phyloP scores from a whole-genome alignment of 64 coral and sea anemone species.

The Acropora tenuis region DNA sequence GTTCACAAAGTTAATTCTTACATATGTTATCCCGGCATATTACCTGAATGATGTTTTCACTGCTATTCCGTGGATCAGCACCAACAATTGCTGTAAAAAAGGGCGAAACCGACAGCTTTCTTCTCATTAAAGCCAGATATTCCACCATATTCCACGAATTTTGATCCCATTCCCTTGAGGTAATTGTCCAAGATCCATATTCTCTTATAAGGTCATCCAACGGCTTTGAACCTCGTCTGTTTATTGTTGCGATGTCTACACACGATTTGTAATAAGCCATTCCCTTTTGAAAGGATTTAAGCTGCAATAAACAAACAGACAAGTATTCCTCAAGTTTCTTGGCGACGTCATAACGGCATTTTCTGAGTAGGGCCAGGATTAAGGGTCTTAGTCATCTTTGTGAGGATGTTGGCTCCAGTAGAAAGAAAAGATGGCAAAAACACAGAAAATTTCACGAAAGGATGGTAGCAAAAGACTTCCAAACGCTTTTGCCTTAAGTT shows the following conservation, averaged over 20 bases:
- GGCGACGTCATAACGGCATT: no score
- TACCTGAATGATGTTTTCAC: constrained; percentile 9
- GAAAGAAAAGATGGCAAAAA: no score
- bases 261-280: constrained; percentile 55
- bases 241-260: constrained; percentile 37
- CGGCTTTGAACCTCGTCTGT: constrained; percentile 32
- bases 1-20: no score
- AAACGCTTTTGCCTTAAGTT: no score
- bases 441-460: no score
- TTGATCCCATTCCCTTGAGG: constrained; percentile 44
- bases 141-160: constrained; percentile 31
- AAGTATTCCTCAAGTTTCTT: no score
- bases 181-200: constrained; percentile 60
- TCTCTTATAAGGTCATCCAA: constrained; percentile 45
- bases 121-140: constrained; percentile 33
- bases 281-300: constrained; percentile 34
- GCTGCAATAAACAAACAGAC: not conserved
- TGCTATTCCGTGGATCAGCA: constrained; percentile 38
- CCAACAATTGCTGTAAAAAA: constrained; percentile 29
- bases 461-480: no score
- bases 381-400: no score
- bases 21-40: no score
- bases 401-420: no score
- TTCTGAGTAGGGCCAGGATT: no score
- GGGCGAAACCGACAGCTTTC: constrained; percentile 18